Evolutionary conservation across 2,113 vertebrate species (phyloP), one percentile per base, ranked within the genome.

Genomic region (Ceyx cyanopectus): DNA sequence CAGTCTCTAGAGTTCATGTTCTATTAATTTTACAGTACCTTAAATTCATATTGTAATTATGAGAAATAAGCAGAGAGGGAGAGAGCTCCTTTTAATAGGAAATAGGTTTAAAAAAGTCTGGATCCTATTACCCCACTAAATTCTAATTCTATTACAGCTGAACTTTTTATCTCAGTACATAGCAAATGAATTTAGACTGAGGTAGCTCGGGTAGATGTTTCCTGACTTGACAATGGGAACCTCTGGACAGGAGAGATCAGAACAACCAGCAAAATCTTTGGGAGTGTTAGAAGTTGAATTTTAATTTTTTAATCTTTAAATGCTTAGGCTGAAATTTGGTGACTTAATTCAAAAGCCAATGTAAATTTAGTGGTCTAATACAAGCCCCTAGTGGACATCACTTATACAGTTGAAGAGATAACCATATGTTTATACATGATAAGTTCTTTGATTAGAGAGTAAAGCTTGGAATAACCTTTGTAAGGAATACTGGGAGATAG

Each of bases 1-100:
- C 62, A 77, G 86, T 94, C 94, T 94, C 54, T 82, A 90, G 54
- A 50, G 27, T 40, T 32, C 2, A 46, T n/a, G 9, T 87, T 84
- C 84, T 89, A 89, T 96, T 93, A 91, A 92, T 94, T 96, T 96
- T 94, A 93, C 72, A 63, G 90, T 67, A 84, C 85, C 76, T 93
- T 92, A 83, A 95, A 94, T 94, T 96, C 68, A 65, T 90, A 90
- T 77, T 81, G 53, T 84, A 82, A 94, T 95, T 90, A 88, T 61
- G 61, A 86, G 65, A 87, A 85, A 90, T 85, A 96, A 83, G 65
- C 29, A 81, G n/a, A 85, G 53, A 75, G 54, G 65, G 51, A 90
- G 57, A 7, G 7, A 11, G 50, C 54, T 85, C 80, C 46, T 85
- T 92, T 85, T 87, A 95, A 82, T 94, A 68, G 66, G 67, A 94